Conservation (phyloP, 2,797 vertebrate genomes). For the Thamnophis elegans region DNA sequence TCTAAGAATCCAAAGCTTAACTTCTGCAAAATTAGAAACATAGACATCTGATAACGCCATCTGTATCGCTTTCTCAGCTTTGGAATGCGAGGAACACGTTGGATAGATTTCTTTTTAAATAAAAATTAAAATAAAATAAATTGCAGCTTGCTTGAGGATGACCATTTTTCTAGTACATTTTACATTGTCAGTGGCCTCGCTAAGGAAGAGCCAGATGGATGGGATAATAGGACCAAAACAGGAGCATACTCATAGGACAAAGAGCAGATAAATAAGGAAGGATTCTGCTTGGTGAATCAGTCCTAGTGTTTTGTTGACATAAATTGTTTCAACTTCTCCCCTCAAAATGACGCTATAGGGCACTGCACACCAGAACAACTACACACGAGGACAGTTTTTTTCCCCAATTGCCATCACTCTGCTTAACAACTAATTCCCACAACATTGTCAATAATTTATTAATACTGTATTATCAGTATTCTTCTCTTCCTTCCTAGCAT, state of each 20-base stretch:
- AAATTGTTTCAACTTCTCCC: no score
- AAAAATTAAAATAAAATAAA: neutral
- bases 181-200: neutral
- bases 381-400: no score
- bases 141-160: neutral
- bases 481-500: no score
- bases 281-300: neutral
- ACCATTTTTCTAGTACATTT: neutral
- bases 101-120: neutral
- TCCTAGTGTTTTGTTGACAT: neutral
- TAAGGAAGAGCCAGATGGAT: neutral
- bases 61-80: neutral
- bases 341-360: no score
- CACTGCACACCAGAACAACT: no score
- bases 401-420: no score
- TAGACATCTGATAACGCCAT: conserved; percentile 12
- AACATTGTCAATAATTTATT: no score
- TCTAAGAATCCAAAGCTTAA: conserved; percentile 9
- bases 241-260: neutral
- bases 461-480: no score
- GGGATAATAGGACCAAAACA: neutral
- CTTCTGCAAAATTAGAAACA: conserved; percentile 12
- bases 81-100: neutral
- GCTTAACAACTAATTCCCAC: no score
- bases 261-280: neutral